These are phyloP conservation scores for Holotrichia oblita DNA, from an alignment of 1,140 invertebrate genomes.

Conservation along the genomic window DNA sequence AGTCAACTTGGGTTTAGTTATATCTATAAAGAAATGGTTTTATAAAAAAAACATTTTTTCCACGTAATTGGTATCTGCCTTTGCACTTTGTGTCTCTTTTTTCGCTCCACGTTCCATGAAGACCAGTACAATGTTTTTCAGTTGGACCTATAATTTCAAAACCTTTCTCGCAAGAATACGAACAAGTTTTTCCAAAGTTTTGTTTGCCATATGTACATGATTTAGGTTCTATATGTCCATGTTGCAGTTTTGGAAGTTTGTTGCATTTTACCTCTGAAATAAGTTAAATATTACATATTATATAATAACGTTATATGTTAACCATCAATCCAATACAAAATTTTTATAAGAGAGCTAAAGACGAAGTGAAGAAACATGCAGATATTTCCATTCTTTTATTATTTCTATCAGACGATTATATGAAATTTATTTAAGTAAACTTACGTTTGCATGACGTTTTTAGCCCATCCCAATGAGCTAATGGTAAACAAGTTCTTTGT, in stretches of 20 bases:
- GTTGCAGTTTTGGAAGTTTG: conserved; percentile 62
- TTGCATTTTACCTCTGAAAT: conserved; percentile 67
- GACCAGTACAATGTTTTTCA: conserved; percentile 61
- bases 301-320: not conserved
- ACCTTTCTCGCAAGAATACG: conserved; percentile 66
- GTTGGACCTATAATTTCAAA: conserved; percentile 66
- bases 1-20: conserved; percentile 63
- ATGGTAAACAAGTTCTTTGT: conserved; percentile 72
- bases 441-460: conserved; percentile 74
- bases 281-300: conserved; percentile 6
- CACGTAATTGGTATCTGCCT: conserved; percentile 55
- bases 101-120: conserved; percentile 64
- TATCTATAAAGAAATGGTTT: conserved; percentile 59
- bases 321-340: no score
- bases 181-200: conserved; percentile 66
- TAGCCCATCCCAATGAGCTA: conserved; percentile 76
- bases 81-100: conserved; percentile 62
- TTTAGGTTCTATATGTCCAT: conserved; percentile 64
- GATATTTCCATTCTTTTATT: not conserved
- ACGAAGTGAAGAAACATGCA: conserved; percentile 2
- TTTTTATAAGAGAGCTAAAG: not conserved
- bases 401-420: not conserved
- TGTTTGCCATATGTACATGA: conserved; percentile 64
- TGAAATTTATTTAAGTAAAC: not conserved
- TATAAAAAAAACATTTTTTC: not conserved